A percentile compares a stretch with the other conserved stretches of the same genome.
phyloP scores from a whole-genome alignment of 30 jellyfish, hydroid and myxozoan species.

The Clytia hemisphaerica region DNA sequence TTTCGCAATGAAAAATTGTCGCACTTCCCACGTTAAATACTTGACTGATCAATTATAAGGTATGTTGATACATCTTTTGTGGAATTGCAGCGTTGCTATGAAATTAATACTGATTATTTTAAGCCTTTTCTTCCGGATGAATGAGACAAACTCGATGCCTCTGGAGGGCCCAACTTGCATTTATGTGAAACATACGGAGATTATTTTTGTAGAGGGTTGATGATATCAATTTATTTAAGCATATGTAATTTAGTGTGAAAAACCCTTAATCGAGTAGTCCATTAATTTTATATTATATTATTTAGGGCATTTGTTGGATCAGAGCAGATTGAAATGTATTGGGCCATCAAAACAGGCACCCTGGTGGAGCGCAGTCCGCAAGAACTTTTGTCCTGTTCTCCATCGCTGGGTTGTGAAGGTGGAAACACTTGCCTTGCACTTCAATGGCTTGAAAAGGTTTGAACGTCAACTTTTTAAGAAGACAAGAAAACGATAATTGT shows the following conservation, averaged over 20 bases:
- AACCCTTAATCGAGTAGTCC: too few relatives aligned
- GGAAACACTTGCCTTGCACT: slow-evolving; percentile 80
- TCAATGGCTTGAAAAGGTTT: slow-evolving; percentile 38
- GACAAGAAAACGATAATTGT: not conserved
- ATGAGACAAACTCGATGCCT: not conserved
- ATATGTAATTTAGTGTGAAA: too few relatives aligned
- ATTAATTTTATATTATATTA: not conserved
- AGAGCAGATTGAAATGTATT: slow-evolving; percentile 60
- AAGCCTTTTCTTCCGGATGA: not conserved
- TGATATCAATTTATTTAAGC: too few relatives aligned
- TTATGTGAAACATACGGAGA: not conserved
- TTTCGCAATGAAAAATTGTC: too few relatives aligned
- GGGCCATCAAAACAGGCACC: slow-evolving; percentile 40
- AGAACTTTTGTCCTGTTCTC: slow-evolving; percentile 70
- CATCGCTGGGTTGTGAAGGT: slow-evolving; percentile 65
- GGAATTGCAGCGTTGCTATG: too few relatives aligned
- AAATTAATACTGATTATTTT: too few relatives aligned
- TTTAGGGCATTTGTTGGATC: slow-evolving; percentile 80
- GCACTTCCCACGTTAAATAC: too few relatives aligned
- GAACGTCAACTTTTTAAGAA: not conserved
- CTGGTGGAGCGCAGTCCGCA: slow-evolving; percentile 58
- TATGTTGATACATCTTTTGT: too few relatives aligned
- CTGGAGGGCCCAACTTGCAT: too few relatives aligned
- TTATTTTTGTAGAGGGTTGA: too few relatives aligned
- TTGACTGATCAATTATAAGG: too few relatives aligned